These are phyloP conservation scores for Myiagra hebetior DNA, from an alignment of 2,113 vertebrate genomes.

Conservation along the genomic window DNA sequence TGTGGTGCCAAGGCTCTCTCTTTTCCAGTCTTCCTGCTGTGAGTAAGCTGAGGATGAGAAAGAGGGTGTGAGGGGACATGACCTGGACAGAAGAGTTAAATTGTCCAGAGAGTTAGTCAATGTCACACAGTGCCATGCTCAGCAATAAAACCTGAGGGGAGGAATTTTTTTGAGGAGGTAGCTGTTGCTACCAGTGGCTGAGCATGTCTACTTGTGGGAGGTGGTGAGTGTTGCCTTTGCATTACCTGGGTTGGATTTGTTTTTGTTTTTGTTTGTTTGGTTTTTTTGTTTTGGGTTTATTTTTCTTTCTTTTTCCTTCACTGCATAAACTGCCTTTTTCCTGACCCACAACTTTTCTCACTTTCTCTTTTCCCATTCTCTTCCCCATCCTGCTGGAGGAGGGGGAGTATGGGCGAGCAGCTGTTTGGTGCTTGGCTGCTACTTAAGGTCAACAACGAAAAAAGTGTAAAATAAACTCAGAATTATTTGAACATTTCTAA, in stretches of 20 bases:
- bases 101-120: not conserved
- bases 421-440: not conserved
- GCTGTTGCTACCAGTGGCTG: not conserved
- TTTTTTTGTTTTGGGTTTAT: not conserved
- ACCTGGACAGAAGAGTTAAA: not conserved
- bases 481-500: not conserved
- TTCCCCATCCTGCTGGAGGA: not conserved
- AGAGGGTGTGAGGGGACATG: not conserved
- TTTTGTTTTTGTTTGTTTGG: not conserved
- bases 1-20: not conserved
- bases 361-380: not conserved
- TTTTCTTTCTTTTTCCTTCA: not conserved
- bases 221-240: not conserved
- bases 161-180: not conserved
- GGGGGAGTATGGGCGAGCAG: accelerated
- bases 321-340: not conserved
- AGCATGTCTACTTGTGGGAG: not conserved
- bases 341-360: not conserved
- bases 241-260: not conserved
- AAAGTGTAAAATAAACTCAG: not conserved
- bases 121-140: not conserved
- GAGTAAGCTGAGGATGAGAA: not conserved
- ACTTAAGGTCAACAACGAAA: not conserved
- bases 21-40: accelerated
- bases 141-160: not conserved